Percentiles rank a stretch among this genome's conserved stretches.
Conservation (phyloP, 2,113 vertebrate genomes). For the Sakesphorus luctuosus region DNA sequence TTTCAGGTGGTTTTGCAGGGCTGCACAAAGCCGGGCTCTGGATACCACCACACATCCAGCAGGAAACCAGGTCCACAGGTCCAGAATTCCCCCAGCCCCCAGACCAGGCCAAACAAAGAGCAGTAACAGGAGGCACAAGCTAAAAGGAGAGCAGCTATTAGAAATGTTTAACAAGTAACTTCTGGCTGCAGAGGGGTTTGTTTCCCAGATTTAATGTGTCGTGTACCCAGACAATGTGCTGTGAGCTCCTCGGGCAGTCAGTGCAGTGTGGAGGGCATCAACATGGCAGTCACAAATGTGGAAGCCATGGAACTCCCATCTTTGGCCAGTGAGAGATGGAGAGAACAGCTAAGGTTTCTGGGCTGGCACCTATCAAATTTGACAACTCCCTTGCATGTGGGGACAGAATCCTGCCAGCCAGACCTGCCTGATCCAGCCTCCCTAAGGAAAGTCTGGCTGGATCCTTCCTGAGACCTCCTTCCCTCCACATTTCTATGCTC, state of each 20-base stretch:
- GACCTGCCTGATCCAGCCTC: background rate
- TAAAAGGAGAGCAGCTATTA: background rate
- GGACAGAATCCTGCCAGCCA: background rate
- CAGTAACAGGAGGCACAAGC: background rate
- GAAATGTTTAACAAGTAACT: background rate
- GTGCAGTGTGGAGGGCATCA: background rate
- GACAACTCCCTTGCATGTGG: background rate
- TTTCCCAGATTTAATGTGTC: background rate
- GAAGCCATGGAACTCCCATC: background rate
- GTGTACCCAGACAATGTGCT: accelerated
- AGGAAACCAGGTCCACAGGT: background rate
- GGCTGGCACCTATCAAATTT: background rate
- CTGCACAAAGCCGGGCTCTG: background rate
- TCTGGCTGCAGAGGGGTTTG: background rate
- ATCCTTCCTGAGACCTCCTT: background rate
- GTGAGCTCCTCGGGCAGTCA: background rate
- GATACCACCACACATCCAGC: background rate
- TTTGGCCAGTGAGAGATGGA: background rate
- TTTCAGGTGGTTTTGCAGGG: background rate
- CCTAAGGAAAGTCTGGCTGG: background rate
- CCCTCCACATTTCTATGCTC: background rate
- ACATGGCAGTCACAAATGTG: accelerated
- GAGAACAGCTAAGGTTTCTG: background rate
- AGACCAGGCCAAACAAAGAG: background rate
- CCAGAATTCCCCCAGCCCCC: background rate